Evolutionary conservation across 2,113 vertebrate genomes (phyloP), one percentile per base, ranked within the genome.

Genomic region (Coryphaenoides rupestris): DNA sequence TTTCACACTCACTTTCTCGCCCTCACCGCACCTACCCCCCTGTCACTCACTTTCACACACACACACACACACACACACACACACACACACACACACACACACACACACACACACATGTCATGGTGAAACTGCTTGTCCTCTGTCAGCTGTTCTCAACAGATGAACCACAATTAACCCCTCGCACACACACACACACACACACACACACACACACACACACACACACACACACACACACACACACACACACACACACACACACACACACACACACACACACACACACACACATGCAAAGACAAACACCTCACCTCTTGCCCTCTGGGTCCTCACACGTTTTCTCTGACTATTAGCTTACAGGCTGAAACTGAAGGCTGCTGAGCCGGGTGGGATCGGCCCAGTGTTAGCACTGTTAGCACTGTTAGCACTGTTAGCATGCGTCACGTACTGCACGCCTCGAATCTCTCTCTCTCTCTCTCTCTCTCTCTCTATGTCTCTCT

Each of bases 81-180:
- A 33, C 45, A 59, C 12, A 60, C 24, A 22, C 21, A 49, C 54
- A 22, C 57, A 52, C 56, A 54, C 60, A 58, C 23, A 19, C 55
- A 60, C 50, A 58, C 12, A 56, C 46, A 58, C 66, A 74, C 57
- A 82, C 81, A 81, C 78, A 79, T 75, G 75, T 82, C 82, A 84
- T 81, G 80, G 80, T 90, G 86, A 90, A 90, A 84, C 76, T 82
- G 82, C 78, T 84, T 76, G 76, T 71, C 63, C 76, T 80, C 86
- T 76, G 76, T 87, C 90, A 92, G 90, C 91, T 91, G 91, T 88
- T 89, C 77, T 77, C 70, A 75, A 61, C 72, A 82, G 77, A 86
- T 89, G 88, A 88, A 83, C 87, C 82, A 84, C 84, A 88, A 87
- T 89, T 89, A 86, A 89, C 84, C 78, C 72, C 77, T 58, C 62